Percentiles rank a stretch among this genome's conserved stretches.
These are phyloP conservation scores for Chironex yamaguchii DNA, from an alignment of 30 jellyfish, hydroid and myxozoan genomes.

Conservation along the genomic window DNA sequence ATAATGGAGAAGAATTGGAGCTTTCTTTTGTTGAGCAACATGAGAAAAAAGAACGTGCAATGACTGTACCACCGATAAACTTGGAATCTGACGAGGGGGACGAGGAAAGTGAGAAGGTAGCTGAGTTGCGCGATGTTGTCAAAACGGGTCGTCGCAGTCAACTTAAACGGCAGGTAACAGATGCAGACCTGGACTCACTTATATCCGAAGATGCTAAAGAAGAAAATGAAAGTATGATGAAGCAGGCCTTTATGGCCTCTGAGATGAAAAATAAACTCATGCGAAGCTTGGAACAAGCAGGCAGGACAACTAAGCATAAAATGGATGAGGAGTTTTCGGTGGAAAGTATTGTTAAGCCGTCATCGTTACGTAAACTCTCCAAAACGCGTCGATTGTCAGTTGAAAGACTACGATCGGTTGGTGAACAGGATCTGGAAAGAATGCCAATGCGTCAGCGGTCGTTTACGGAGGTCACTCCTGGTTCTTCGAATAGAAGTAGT, in stretches of 20 bases:
- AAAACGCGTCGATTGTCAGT: slow-evolving; percentile 35
- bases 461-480: background rate
- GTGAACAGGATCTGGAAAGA: slow-evolving; percentile 35
- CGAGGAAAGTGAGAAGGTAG: background rate
- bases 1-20: background rate
- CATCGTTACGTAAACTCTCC: slow-evolving; percentile 63
- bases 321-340: slow-evolving; percentile 62
- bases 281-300: slow-evolving; percentile 63
- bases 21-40: background rate
- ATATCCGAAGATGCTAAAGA: slow-evolving; percentile 5
- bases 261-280: slow-evolving; percentile 39
- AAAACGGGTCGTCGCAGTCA: background rate
- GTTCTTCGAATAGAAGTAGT: too few relatives aligned
- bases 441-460: background rate
- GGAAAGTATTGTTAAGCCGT: slow-evolving; percentile 71
- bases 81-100: slow-evolving; percentile 41
- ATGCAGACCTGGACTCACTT: slow-evolving; percentile 5
- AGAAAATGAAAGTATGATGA: slow-evolving; percentile 17
- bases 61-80: slow-evolving; percentile 51
- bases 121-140: background rate
- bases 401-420: slow-evolving; percentile 55
- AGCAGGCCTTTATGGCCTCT: slow-evolving; percentile 69
- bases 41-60: slow-evolving; percentile 47
- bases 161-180: slow-evolving; percentile 28
- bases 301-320: slow-evolving; percentile 8